Evolutionary conservation across 2,797 vertebrate species (phyloP).

Genomic region (Scarus forsteni): DNA sequence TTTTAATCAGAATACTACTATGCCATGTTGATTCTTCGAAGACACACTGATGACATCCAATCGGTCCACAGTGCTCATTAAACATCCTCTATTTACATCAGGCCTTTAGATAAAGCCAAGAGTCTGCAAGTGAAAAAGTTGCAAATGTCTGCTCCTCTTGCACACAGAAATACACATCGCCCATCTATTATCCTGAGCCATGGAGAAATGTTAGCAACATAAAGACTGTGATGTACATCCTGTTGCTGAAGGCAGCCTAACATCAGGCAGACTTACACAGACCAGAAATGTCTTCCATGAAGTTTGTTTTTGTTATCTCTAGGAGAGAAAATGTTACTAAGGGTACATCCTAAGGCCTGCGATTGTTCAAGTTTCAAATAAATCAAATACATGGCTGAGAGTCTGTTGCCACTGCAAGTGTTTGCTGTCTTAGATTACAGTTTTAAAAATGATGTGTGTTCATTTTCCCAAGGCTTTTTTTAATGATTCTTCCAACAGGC

Average conservation of each 20-base stretch:
- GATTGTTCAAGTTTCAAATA: slow-evolving; percentile 10
- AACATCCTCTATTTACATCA: no score
- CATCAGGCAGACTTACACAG: slow-evolving; percentile 30
- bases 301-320: slow-evolving; percentile 6
- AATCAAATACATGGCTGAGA: background rate
- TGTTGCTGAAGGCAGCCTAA: slow-evolving; percentile 32
- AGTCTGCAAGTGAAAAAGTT: background rate
- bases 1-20: no score
- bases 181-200: slow-evolving; percentile 24
- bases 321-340: slow-evolving; percentile 16
- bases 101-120: slow-evolving; percentile 4
- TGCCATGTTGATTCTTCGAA: no score
- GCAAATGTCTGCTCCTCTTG: slow-evolving; percentile 9
- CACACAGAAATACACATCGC: slow-evolving; percentile 11
- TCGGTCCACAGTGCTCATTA: no score
- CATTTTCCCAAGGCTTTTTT: no score
- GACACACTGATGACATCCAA: no score
- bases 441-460: background rate
- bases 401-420: background rate
- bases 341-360: background rate
- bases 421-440: background rate
- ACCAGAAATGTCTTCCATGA: slow-evolving; percentile 16
- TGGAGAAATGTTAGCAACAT: slow-evolving; percentile 50
- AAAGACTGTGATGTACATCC: slow-evolving; percentile 26
- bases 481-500: no score